Evolutionary conservation across 2,797 vertebrate species (phyloP), one percentile per base, ranked within the genome.

Genomic region (Nannoperca australis): DNA sequence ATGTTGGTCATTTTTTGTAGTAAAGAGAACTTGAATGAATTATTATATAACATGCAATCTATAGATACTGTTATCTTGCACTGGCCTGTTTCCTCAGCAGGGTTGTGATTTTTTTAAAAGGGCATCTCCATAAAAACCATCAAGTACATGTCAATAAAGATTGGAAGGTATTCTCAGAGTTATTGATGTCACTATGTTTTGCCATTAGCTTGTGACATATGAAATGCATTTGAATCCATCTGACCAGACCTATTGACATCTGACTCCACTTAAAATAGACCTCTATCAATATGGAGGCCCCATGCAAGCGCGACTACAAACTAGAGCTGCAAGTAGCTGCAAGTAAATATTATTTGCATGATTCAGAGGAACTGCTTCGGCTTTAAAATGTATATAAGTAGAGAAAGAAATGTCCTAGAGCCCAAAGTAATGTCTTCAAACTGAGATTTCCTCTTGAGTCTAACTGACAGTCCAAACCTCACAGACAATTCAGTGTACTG

Each of bases 171-270:
- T 38, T 53, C 12, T 50, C 44, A 47, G 10, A 47, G 45, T 54
- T 72, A 75, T 50, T 50, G 65, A 71, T n/a, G 55, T 87, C 73
- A 55, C 70, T 73, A 55, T 50, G 38, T 59, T 60, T 54, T 76
- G 5, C 81, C 47, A 40, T 66, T 45, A 54, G 45, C 49, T 32
- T 55, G 40, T 27, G 11, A 65, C 53, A 71, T 22, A 51, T 69
- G 22, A 72, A 76, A 73, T 15, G 71, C 77, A 84, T 88, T 89
- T 82, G 62, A 83, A 84, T 76, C 18, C 50, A 67, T 64, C 45
- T 32, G 38, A 70, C 30, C 0, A 2, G 11, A 20, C 2, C 40
- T 67, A 84, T 68, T 81, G 69, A 87, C 44, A 18, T 67, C 36
- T 60, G 69, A 54, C 36, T 67, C 47, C 13, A 61, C 34, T 65